Conservation (phyloP, 2,797 vertebrate genomes). For the Sebastes elongatus region DNA sequence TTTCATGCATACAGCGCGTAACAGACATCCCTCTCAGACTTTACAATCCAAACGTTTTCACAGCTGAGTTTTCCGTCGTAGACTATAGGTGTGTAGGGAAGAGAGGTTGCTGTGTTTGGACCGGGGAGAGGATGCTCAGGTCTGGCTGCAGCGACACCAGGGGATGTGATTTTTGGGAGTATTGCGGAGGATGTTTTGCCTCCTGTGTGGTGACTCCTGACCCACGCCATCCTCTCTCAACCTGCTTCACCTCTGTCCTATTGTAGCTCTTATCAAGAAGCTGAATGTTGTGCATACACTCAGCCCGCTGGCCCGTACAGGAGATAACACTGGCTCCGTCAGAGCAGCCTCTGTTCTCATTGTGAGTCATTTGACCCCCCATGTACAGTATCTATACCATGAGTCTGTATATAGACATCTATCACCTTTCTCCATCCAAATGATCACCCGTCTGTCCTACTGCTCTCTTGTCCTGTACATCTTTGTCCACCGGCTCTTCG, state of each 20-base stretch:
- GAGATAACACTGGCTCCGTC: conserved; percentile 41
- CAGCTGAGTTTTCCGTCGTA: conserved; percentile 2
- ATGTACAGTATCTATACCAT: not conserved
- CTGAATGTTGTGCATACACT: conserved; percentile 49
- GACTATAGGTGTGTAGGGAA: conserved; percentile 54
- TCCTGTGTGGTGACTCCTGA: conserved; percentile 80
- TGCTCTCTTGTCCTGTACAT: not conserved
- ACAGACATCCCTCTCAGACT: not conserved
- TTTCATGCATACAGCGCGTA: not conserved
- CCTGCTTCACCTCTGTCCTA: conserved; percentile 68
- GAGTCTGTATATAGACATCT: not conserved
- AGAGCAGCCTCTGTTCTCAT: conserved; percentile 16
- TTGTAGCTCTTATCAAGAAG: conserved; percentile 65
- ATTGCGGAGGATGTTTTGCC: conserved; percentile 79
- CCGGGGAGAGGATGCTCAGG: conserved; percentile 70
- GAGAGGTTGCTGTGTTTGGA: conserved; percentile 66
- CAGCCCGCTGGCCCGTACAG: not conserved
- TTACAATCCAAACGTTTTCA: conserved; percentile 30
- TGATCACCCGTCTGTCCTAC: not conserved
- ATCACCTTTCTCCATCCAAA: not conserved
- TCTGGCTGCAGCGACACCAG: conserved; percentile 52
- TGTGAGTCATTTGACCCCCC: not conserved
- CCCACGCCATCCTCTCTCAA: conserved; percentile 75
- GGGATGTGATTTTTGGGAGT: conserved; percentile 73
- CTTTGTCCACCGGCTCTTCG: not conserved